Conservation (phyloP, 2,888 invertebrate genomes). For the Diabrotica balteata region DNA sequence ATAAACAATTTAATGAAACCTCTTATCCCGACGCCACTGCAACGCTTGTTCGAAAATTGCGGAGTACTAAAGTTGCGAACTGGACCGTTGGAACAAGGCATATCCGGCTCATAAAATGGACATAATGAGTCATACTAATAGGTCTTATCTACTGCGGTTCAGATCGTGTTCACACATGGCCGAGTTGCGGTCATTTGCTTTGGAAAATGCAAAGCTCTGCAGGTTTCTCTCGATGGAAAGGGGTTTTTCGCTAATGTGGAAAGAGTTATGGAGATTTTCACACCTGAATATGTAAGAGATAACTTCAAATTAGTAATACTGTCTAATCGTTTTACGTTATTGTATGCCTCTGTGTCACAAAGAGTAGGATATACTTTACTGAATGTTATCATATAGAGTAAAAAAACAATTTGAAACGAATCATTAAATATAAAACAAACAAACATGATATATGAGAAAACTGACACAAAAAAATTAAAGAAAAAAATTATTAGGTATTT, state of each 20-base stretch:
- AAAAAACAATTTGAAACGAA: too few species aligned
- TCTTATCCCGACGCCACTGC: too few species aligned
- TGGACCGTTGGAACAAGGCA: conserved; percentile 38
- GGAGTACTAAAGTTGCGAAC: conserved; percentile 25
- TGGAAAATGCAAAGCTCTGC: conserved; percentile 29
- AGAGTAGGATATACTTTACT: too few species aligned
- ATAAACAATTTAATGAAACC: too few species aligned
- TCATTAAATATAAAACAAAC: too few species aligned
- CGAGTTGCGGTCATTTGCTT: conserved; percentile 38
- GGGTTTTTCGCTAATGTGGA: not conserved
- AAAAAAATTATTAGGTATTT: too few species aligned
- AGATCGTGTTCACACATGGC: conserved; percentile 50
- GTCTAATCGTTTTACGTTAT: not conserved
- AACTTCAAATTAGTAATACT: not conserved
- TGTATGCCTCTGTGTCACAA: too few species aligned
- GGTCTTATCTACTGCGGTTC: conserved; percentile 46
- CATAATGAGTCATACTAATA: conserved; percentile 53
- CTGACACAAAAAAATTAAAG: too few species aligned
- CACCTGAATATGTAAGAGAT: not conserved
- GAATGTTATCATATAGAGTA: too few species aligned
- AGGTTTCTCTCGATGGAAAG: conserved; percentile 3
- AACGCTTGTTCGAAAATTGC: conserved; percentile 12
- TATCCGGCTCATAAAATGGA: conserved; percentile 49
- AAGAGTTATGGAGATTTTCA: conserved; percentile 4
- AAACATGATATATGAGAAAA: too few species aligned